These are phyloP conservation scores for Camarhynchus parvulus DNA, from an alignment of 2,113 vertebrate species.

Conservation along the genomic window DNA sequence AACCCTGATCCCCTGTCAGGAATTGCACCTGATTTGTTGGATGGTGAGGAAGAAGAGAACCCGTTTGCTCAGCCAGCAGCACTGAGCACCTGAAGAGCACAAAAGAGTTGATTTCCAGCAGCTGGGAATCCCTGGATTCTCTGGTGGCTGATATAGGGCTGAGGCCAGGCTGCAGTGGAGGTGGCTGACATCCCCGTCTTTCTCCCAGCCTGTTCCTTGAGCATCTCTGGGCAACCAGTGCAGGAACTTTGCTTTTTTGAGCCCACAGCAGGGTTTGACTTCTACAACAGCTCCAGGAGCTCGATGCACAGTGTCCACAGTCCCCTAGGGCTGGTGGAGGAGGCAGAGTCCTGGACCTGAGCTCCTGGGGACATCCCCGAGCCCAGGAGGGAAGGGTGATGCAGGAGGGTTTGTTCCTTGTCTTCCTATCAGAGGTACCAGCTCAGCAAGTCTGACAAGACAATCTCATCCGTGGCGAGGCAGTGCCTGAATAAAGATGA, in stretches of 20 bases:
- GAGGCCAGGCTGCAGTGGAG: not conserved
- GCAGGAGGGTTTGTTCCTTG: not conserved
- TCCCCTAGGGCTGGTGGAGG: not conserved
- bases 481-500: conserved; percentile 47
- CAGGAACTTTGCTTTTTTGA: not conserved
- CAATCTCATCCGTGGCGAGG: conserved; percentile 25
- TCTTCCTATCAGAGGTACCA: not conserved
- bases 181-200: not conserved
- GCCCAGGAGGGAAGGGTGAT: accelerated
- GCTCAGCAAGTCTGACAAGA: conserved; percentile 42
- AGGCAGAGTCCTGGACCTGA: not conserved
- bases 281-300: not conserved
- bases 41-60: not conserved
- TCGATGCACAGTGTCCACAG: accelerated
- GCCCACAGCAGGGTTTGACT: not conserved
- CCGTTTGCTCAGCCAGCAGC: not conserved
- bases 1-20: not conserved
- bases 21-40: accelerated
- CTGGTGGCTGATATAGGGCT: not conserved
- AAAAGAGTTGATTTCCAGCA: not conserved
- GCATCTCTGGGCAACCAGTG: not conserved
- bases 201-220: not conserved
- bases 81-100: not conserved
- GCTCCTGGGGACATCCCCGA: not conserved
- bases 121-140: not conserved